These are phyloP conservation scores for Clostera curtula DNA, from an alignment of 2,888 invertebrate genomes.

Conservation along the genomic window DNA sequence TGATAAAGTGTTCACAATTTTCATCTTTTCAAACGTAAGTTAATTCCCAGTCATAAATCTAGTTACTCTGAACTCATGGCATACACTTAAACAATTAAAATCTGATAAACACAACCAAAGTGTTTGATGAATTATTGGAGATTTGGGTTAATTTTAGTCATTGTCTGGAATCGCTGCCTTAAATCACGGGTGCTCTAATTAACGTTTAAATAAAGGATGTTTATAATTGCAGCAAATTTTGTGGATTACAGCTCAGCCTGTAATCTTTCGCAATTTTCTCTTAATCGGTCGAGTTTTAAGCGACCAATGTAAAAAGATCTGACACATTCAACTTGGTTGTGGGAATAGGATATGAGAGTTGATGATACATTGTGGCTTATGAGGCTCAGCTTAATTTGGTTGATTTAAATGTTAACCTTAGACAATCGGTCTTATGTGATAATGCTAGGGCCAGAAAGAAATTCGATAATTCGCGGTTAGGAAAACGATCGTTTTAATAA, in stretches of 20 bases:
- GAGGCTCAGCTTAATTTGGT: constrained; percentile 28
- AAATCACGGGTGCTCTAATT: constrained; percentile 53
- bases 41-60: no score
- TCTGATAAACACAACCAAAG: constrained; percentile 8
- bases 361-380: constrained; percentile 26
- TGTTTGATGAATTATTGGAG: constrained; percentile 15
- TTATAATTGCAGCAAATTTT: constrained; percentile 58
- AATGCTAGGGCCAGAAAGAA: constrained; percentile 68
- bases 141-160: constrained; percentile 19
- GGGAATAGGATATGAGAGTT: constrained; percentile 9
- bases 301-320: constrained; percentile 35
- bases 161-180: constrained; percentile 30
- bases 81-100: constrained; percentile 11
- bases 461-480: constrained; percentile 73
- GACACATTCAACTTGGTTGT: constrained; percentile 12
- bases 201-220: constrained; percentile 52
- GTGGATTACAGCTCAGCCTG: constrained; percentile 51
- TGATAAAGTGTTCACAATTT: no score
- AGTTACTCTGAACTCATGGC: neutral
- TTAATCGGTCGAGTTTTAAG: constrained; percentile 57
- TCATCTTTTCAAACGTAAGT: no score
- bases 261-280: constrained; percentile 71
- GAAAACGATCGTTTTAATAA: constrained; percentile 70
- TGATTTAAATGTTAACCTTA: constrained; percentile 47
- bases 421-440: constrained; percentile 73